Conservation (phyloP, 2,888 invertebrate species). For the Pteria penguin region DNA sequence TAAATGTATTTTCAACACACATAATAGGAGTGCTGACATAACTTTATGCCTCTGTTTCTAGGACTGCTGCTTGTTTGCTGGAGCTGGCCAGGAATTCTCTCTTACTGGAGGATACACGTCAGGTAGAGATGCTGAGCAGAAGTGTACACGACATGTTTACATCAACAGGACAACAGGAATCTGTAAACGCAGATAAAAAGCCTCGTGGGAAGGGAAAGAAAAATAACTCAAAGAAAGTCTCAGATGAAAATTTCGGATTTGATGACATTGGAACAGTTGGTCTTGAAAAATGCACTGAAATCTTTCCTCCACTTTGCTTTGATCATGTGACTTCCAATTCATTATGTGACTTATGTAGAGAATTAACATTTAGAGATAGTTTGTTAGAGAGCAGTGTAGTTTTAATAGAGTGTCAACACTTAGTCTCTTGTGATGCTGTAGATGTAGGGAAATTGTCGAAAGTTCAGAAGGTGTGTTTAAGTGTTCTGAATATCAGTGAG, state of each 20-base stretch:
- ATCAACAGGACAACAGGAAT: neutral
- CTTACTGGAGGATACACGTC: conserved; percentile 23
- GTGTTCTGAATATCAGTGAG: neutral
- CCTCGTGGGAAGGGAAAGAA: neutral
- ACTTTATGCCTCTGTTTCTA: conserved; percentile 29
- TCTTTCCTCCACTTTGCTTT: conserved; percentile 7
- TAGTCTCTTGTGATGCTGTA: neutral
- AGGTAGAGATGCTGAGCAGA: neutral
- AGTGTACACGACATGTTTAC: neutral
- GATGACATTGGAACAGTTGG: neutral
- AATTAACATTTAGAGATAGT: neutral
- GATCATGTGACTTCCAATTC: conserved; percentile 8
- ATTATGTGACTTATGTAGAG: conserved; percentile 27
- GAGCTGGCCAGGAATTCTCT: conserved; percentile 49
- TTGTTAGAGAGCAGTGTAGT: neutral
- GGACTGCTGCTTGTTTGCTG: conserved; percentile 59
- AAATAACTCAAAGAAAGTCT: neutral
- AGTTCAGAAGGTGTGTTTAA: neutral
- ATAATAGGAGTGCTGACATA: too few relatives aligned
- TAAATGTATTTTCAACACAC: too few relatives aligned
- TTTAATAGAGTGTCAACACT: neutral
- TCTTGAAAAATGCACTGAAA: neutral
- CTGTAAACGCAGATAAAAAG: neutral
- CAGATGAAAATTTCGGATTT: neutral
- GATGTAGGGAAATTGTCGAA: neutral